Base-by-base conservation (phyloP, 2,888 invertebrate species). In the Cryptosula pallasiana region DNA sequence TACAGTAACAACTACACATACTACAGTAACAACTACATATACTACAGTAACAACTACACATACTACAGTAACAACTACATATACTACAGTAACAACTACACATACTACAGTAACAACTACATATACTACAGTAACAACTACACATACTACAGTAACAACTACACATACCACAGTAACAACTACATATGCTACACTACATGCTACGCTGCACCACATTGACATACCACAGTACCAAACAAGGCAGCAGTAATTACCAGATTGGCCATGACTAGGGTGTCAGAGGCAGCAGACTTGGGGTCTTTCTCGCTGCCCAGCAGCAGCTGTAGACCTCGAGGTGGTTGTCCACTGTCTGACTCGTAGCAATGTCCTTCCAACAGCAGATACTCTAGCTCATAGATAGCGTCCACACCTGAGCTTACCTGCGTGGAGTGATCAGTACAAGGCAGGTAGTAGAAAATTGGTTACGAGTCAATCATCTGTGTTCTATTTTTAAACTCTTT, bases 251-350 rank as follows among this genome's bases (percentile, higher is more conserved):
- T 71, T 74, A 83, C 84, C 78, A 99, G 88, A 86, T 99, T 99
- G 3, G 98, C 98, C 99, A 99, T 99, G n/a, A 99, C 98, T 78
- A 98, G 98, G 25, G 99, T 99, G 85, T 99, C 99, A 77, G 93
- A 92, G 76, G 90, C 88, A 3, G 91, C 89, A 32, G 9, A 13
- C n/a, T 63, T 32, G n/a, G 79, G 78, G 1, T 78, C 78, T 35
- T 73, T 79, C 55, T 91, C 89, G 0, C 94, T 92, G 63, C 96
- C 96, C 70, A 99, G 87, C 1, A 93, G 92, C 74, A 99, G 91
- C 86, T 99, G 99, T n/a, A 99, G 87, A 0, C 99, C 99, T 76
- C 98, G 88, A 0, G 99, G 98, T 0, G 97, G 97, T 77, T 95
- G 94, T 71, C 95, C 95, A 0, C 90, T 88, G 1, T 91, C 89